Base-by-base conservation (phyloP, 2,888 invertebrate genomes). In the Blastobasis adustella region DNA sequence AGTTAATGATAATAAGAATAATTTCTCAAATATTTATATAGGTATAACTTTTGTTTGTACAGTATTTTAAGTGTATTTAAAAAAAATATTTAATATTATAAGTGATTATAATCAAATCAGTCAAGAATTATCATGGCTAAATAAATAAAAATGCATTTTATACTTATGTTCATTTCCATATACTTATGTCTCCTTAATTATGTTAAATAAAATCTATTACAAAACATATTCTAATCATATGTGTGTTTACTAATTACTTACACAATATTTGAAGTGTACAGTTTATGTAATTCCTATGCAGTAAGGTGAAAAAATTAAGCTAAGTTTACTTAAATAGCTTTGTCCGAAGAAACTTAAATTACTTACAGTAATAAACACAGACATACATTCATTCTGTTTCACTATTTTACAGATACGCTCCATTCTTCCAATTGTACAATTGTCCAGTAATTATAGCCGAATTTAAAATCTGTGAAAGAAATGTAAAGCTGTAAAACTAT, bases 171-270 rank as follows among this genome's bases (percentile, higher is more conserved):
- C 57, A 52, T 58, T 61, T 48, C 43, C 49, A 37, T 55, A 54
- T 62, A 63, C 63, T 64, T 67, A 54, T 57, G 62, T 65, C 56
- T 52, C 54, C 62, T 62, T 66, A 69, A 60, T 42, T 42, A 55
- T 52, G 39, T 46, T 51, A 51, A 10, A 44, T 23, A 23, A 23
- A 23, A 23, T 23, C 23, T 23, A 23, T 23, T 23, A 23, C 23
- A 23, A 23, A 23, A 23, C 23, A 23, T 23, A 23, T 23, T 23
- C 23, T 23, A 23, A 23, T 23, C 23, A 23, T 23, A 23, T 23
- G 23, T 46, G 42, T 46, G 40, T 52, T 43, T 47, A 37, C 51
- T 52, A 48, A 52, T 23, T 23, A 45, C 38, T 46, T 52, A 48
- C 49, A 52, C 52, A 52, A 49, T 41, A 48, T 49, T 45, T 10